These are phyloP conservation scores for Artibeus lituratus DNA, from an alignment of 2,797 vertebrate species.

Conservation along the genomic window DNA sequence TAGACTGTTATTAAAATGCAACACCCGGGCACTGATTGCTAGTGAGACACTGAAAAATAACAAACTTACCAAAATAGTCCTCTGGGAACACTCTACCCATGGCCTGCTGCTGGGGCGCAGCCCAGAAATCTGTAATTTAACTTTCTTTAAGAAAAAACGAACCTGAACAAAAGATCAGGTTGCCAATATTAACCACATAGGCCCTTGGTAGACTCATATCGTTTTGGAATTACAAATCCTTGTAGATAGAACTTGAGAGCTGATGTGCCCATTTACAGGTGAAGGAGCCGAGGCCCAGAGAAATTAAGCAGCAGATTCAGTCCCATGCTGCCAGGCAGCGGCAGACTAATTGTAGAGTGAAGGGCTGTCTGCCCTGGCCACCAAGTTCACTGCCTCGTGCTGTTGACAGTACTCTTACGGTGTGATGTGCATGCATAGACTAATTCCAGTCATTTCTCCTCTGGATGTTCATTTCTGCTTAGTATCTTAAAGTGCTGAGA, in stretches of 20 bases:
- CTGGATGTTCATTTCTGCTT: not conserved
- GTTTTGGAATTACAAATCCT: not conserved
- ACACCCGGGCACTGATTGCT: slow-evolving; percentile 45
- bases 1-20: slow-evolving; percentile 64
- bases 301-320: not conserved
- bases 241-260: not conserved
- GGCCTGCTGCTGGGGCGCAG: not conserved
- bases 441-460: not conserved
- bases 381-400: not conserved
- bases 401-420: not conserved
- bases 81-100: not conserved
- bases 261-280: not conserved
- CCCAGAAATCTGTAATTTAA: not conserved
- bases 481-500: not conserved
- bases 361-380: not conserved
- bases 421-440: rapidly evolving
- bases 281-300: not conserved
- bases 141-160: slow-evolving; percentile 1
- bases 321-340: rapidly evolving
- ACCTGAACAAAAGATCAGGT: not conserved
- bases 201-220: not conserved
- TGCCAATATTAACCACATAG: not conserved
- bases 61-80: slow-evolving; percentile 59
- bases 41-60: slow-evolving; percentile 59
- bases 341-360: not conserved